Evolutionary conservation across 2,797 vertebrate genomes (phyloP).

Genomic region (Galago senegalensis): DNA sequence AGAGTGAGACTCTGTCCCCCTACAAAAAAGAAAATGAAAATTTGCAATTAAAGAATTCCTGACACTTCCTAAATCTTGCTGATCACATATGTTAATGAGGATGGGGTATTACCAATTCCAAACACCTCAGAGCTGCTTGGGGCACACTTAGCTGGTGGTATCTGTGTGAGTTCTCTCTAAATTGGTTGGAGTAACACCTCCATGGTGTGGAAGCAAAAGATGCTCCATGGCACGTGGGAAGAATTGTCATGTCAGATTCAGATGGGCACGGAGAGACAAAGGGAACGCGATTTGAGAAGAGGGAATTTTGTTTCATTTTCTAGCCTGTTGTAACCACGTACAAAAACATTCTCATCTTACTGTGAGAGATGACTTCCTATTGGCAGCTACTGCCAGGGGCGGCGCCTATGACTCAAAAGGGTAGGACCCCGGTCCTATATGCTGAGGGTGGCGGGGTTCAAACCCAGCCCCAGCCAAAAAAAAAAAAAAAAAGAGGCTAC

Average conservation of each 20-base stretch:
- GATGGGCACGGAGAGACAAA: not conserved
- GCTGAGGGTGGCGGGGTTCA: too few relatives aligned
- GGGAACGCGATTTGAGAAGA: not conserved
- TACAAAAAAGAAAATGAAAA: not conserved
- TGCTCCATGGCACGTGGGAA: not conserved
- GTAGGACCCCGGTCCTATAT: too few relatives aligned
- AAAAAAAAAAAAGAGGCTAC: not conserved
- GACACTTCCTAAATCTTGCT: constrained; percentile 41
- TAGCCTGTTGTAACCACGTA: not conserved
- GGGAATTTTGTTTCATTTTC: not conserved
- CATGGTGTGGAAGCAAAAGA: not conserved
- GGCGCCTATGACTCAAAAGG: too few relatives aligned
- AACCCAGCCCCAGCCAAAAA: too few relatives aligned
- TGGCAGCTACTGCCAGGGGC: not conserved
- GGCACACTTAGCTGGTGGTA: not conserved
- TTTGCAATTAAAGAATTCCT: constrained; percentile 62
- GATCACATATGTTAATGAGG: constrained; percentile 31
- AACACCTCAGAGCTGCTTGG: constrained; percentile 54
- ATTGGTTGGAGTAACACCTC: not conserved
- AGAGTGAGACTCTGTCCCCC: too few relatives aligned
- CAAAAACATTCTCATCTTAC: not conserved
- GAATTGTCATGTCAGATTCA: fast-evolving
- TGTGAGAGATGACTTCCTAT: not conserved
- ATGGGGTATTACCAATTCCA: not conserved
- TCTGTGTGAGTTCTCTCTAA: not conserved